Evolutionary conservation across 2,888 invertebrate species (phyloP), one percentile per base, ranked within the genome.

Genomic region (Nudaria mundana): DNA sequence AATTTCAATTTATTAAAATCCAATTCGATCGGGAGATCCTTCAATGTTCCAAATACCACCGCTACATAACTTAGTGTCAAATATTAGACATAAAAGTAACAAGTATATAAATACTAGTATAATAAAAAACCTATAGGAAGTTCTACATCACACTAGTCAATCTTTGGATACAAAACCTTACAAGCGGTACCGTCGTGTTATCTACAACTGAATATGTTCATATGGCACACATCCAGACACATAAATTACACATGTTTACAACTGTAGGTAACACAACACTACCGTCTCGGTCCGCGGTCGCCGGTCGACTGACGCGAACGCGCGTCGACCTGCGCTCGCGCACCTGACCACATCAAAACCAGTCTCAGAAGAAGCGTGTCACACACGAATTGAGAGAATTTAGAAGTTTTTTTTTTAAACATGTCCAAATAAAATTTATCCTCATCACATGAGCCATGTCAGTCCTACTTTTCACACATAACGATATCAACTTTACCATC

Each of bases 111-210:
- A 84, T 84, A 81, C 79, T 76, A 82, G 69, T 78, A 76, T 66
- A 73, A 78, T 73, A 76, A 81, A 82, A 84, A 85, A 83, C 76
- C 79, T 85, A 85, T 77, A 83, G 81, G 82, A 84, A 86, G 79
- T 78, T 73, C 68, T 65, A 78, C 78, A 85, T 85, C 85, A 87
- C 82, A 84, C 82, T 78, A 70, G 69, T 73, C 81, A 80, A 84
- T 86, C 85, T 87, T 87, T 85, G 87, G 87, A 87, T 85, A 85
- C 85, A 83, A 84, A 76, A 76, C 73, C 73, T 78, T 72, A 61
- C 63, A 41, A 68, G 71, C 72, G 70, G 65, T 39, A 44, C 41
- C 41, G 45, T 31, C 45, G 39, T 53, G 46, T 45, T 47, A 52
- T 48, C 46, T 29, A 40, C 44, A 38, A 24, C 16, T 20, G 54